Conservation (phyloP, 1,140 invertebrate genomes). For the Coenobita brevimanus region DNA sequence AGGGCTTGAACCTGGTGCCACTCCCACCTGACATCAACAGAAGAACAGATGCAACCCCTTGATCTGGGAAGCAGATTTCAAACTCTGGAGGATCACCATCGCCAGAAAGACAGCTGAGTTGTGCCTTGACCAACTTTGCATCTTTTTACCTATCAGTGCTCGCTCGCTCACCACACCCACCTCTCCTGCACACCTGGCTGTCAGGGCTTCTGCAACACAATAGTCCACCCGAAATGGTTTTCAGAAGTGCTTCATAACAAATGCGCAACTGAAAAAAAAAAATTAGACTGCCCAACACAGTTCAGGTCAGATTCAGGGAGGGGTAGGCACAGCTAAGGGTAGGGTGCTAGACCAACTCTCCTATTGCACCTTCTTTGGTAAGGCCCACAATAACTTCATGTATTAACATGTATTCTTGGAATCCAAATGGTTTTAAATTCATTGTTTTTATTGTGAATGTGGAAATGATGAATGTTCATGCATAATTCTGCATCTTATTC, state of each 20-base stretch:
- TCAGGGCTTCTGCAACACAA: slow-evolving; percentile 41
- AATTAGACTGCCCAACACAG: slow-evolving; percentile 43
- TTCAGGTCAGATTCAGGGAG: slow-evolving; percentile 52
- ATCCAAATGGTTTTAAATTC: slow-evolving; percentile 61
- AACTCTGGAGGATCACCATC: slow-evolving; percentile 53
- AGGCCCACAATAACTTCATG: slow-evolving; percentile 66
- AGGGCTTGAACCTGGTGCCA: slow-evolving; percentile 61
- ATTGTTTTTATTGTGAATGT: slow-evolving; percentile 66
- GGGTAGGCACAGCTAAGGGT: slow-evolving; percentile 65
- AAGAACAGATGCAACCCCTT: slow-evolving; percentile 48
- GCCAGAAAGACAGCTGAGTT: slow-evolving; percentile 65
- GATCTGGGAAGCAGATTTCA: slow-evolving; percentile 31
- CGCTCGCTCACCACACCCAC: slow-evolving; percentile 59
- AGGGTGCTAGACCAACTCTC: slow-evolving; percentile 66
- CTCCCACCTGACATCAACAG: slow-evolving; percentile 53
- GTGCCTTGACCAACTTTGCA: slow-evolving; percentile 64
- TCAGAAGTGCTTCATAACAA: background rate
- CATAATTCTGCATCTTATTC: slow-evolving; percentile 64
- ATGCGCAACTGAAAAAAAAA: background rate
- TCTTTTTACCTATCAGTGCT: slow-evolving; percentile 63
- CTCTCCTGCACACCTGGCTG: slow-evolving; percentile 64
- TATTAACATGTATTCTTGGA: slow-evolving; percentile 63
- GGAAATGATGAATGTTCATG: slow-evolving; percentile 65
- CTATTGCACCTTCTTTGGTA: slow-evolving; percentile 64
- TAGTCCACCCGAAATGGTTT: background rate